These are phyloP conservation scores for Aurelia sp. DNA, from an alignment of 30 jellyfish, hydroid and myxozoan species.

Conservation along the genomic window DNA sequence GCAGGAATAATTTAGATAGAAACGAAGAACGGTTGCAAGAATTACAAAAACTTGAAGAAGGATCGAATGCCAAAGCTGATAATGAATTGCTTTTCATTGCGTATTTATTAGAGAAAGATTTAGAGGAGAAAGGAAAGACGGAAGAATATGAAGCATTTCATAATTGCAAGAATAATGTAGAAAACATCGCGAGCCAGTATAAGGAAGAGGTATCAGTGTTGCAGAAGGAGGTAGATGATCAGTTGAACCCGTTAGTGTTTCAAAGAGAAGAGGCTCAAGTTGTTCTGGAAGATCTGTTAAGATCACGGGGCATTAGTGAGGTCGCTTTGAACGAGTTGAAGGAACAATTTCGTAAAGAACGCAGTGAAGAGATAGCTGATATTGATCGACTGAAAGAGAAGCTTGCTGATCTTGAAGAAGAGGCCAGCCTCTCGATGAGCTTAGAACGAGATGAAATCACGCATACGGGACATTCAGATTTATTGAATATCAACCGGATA, in stretches of 20 bases:
- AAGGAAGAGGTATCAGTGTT: conserved; percentile 68
- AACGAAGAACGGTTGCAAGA: conserved; percentile 78
- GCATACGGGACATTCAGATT: conserved; percentile 45
- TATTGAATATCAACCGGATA: conserved; percentile 69
- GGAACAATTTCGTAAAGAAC: conserved; percentile 82
- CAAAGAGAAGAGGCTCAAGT: conserved; percentile 90
- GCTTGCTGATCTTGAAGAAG: conserved; percentile 89
- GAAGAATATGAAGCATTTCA: conserved; percentile 50
- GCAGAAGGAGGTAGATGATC: conserved; percentile 60
- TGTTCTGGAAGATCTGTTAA: conserved; percentile 87
- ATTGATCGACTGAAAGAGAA: conserved; percentile 80
- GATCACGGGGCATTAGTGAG: conserved; percentile 94
- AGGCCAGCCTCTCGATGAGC: conserved; percentile 66
- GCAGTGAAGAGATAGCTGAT: conserved; percentile 78
- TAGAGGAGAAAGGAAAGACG: conserved; percentile 62
- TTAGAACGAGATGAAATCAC: conserved; percentile 68
- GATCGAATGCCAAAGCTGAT: conserved; percentile 84
- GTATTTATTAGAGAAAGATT: conserved; percentile 85
- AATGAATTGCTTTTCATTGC: conserved; percentile 89
- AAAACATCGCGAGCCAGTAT: conserved; percentile 73
- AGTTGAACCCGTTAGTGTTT: conserved; percentile 77
- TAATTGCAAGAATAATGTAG: conserved; percentile 70
- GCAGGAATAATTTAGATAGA: conserved; percentile 67
- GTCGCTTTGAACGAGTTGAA: conserved; percentile 84
- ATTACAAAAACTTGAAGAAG: conserved; percentile 78